phyloP scores from a whole-genome alignment of 2,113 vertebrate genomes.

The Nerophis ophidion region DNA sequence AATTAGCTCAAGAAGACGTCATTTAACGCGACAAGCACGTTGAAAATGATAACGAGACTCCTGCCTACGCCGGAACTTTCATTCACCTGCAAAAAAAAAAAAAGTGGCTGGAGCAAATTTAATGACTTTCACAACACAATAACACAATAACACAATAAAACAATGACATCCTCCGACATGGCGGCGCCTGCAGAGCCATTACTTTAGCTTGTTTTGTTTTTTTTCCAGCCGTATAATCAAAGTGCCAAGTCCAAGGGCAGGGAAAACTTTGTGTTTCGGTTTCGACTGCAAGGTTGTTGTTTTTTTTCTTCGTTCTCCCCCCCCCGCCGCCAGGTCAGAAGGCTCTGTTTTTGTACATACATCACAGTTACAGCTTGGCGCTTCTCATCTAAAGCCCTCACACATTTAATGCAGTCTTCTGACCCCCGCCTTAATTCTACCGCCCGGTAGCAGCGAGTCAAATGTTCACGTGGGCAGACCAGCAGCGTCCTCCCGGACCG shows the following conservation, averaged over 20 bases:
- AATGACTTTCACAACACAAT: constrained; percentile 16
- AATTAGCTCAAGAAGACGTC: neutral
- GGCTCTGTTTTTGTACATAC: constrained; percentile 16
- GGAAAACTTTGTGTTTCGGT: constrained; percentile 19
- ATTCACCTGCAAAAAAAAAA: neutral
- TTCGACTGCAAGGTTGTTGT: constrained; percentile 21
- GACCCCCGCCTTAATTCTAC: constrained; percentile 14
- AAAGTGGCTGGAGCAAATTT: constrained; percentile 11
- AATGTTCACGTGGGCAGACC: constrained; percentile 9
- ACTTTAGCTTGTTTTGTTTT: constrained; percentile 16
- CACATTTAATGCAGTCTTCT: constrained; percentile 13
- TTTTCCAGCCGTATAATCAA: constrained; percentile 24
- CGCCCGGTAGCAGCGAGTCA: constrained; percentile 1
- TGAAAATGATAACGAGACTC: constrained; percentile 12
- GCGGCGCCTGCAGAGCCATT: constrained; percentile 26
- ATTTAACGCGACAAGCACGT: neutral
- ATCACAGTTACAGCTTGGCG: constrained; percentile 21
- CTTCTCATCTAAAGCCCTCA: constrained; percentile 20
- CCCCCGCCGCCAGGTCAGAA: constrained; percentile 15
- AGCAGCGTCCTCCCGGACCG: neutral
- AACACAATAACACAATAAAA: constrained; percentile 21
- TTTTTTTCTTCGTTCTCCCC: neutral
- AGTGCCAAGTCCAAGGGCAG: constrained; percentile 33
- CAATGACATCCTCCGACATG: constrained; percentile 21
- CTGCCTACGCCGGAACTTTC: constrained; percentile 5